phyloP scores from a whole-genome alignment of 2,113 vertebrate genomes.

The Nothocercus julius region DNA sequence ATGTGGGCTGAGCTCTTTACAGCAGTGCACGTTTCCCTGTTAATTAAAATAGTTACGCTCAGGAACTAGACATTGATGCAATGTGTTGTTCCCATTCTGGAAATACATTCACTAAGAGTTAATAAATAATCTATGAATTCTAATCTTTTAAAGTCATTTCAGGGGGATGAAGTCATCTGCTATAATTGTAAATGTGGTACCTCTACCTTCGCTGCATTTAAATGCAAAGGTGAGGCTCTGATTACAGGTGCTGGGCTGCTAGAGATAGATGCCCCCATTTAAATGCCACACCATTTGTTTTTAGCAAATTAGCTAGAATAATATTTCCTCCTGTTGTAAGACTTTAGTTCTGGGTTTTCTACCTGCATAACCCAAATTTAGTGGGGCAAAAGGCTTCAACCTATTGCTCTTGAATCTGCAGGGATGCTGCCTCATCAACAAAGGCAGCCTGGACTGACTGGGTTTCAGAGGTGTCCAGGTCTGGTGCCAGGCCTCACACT shows the following conservation, averaged over 20 bases:
- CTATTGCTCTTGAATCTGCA: background rate
- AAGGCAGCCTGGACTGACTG: background rate
- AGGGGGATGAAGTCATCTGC: constrained; percentile 73
- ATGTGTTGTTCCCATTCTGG: constrained; percentile 77
- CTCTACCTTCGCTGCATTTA: constrained; percentile 58
- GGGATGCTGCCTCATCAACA: background rate
- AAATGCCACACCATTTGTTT: constrained; percentile 71
- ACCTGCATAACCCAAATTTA: constrained; percentile 10
- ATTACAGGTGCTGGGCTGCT: constrained; percentile 57
- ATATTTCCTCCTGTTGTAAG: constrained; percentile 70
- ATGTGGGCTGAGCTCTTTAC: constrained; percentile 31
- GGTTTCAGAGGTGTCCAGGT: background rate
- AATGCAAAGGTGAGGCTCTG: constrained; percentile 68
- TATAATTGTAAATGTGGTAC: constrained; percentile 68
- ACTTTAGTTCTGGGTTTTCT: constrained; percentile 50
- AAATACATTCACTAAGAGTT: constrained; percentile 74
- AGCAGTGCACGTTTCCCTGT: background rate
- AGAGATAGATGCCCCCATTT: constrained; percentile 64
- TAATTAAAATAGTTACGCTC: constrained; percentile 76
- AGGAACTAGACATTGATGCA: constrained; percentile 76
- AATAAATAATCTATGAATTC: constrained; percentile 82
- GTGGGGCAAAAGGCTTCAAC: background rate
- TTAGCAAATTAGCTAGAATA: constrained; percentile 67
- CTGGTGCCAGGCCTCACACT: background rate
- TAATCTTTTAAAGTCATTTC: constrained; percentile 81